phyloP scores from a whole-genome alignment of 2,888 invertebrate genomes.

The Dasysyrphus albostriatus region DNA sequence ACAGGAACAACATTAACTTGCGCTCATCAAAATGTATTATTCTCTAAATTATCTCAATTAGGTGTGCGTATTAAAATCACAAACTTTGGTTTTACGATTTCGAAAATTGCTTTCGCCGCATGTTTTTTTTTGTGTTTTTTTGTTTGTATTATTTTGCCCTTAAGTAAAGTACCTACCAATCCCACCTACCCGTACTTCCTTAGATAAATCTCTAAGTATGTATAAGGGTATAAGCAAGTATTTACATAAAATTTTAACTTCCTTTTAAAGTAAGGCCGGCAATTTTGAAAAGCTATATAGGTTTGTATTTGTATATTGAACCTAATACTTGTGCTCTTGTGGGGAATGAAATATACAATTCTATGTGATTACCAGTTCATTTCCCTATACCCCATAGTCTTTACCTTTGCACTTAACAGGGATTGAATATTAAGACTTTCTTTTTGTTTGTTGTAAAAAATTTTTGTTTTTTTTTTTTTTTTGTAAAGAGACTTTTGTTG shows the following conservation, averaged over 20 bases:
- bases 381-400: conserved; percentile 33
- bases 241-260: conserved; percentile 67
- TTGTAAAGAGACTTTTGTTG: neutral
- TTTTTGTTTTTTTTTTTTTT: no score
- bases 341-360: conserved; percentile 47
- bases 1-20: conserved; percentile 39
- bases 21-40: conserved; percentile 41
- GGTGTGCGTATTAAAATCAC: conserved; percentile 71
- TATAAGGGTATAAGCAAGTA: neutral
- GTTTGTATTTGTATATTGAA: neutral
- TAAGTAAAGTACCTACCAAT: neutral
- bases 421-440: neutral
- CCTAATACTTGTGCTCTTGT: conserved; percentile 12
- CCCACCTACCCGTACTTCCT: neutral
- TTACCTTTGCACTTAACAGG: conserved; percentile 30
- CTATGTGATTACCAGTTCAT: conserved; percentile 61
- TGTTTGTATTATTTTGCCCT: conserved; percentile 1
- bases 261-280: conserved; percentile 36
- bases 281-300: neutral
- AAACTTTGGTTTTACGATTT: conserved; percentile 72
- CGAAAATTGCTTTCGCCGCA: conserved; percentile 66
- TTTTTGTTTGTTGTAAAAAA: neutral
- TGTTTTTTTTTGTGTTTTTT: conserved; percentile 14
- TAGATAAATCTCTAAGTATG: conserved; percentile 12
- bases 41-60: conserved; percentile 69